A percentile compares a stretch with the other conserved stretches of the same genome.
These are phyloP conservation scores for Dolichotis patagonum DNA, from an alignment of 2,113 vertebrate genomes.

Conservation along the genomic window DNA sequence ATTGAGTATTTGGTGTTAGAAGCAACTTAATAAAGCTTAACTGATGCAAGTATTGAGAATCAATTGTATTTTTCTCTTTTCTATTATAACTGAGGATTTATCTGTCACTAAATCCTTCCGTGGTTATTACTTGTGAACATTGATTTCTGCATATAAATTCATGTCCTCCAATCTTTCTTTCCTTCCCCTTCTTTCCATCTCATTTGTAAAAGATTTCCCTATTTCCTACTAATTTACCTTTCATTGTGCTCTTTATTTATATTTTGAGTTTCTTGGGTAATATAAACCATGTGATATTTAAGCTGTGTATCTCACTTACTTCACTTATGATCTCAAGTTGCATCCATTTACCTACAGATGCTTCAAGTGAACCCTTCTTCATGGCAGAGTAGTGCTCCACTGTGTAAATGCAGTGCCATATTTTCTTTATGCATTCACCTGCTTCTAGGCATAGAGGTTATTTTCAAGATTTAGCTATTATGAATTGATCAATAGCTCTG, in stretches of 20 bases:
- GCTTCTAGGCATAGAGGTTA: not conserved
- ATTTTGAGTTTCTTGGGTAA: not conserved
- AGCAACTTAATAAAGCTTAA: not conserved
- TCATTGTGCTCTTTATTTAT: not conserved
- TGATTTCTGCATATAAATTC: not conserved
- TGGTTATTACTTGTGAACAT: not conserved
- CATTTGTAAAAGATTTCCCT: not conserved
- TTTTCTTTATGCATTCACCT: not conserved
- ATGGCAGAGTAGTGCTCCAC: not conserved
- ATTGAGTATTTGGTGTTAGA: not conserved
- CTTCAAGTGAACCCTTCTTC: not conserved
- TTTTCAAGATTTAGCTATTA: not conserved
- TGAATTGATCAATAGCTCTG: not conserved
- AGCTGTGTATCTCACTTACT: not conserved
- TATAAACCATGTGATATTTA: not conserved
- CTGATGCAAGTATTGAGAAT: not conserved
- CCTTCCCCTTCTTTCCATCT: not conserved
- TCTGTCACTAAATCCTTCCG: not conserved
- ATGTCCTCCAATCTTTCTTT: not conserved
- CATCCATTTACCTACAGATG: not conserved
- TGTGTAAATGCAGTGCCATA: not conserved
- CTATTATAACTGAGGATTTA: constrained; percentile 19
- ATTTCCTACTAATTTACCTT: not conserved
- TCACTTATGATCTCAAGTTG: not conserved
- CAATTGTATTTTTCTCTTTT: not conserved